Base-by-base conservation (phyloP, 2,888 invertebrate species). In the Trichopoda pennipes region DNA sequence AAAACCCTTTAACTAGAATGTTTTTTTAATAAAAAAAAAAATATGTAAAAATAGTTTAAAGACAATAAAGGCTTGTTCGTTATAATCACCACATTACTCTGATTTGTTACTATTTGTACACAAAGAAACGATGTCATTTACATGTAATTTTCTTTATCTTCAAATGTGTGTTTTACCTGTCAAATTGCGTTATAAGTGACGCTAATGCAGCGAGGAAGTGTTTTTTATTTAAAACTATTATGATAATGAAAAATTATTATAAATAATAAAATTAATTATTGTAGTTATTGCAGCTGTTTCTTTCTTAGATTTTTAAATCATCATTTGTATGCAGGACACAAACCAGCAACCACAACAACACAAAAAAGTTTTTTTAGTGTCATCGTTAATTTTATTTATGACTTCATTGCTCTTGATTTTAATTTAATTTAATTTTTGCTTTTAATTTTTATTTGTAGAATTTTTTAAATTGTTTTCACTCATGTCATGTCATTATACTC, bases 381-480 rank as follows among this genome's bases (percentile, higher is more conserved):
- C 55, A 73, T 73, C 53, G 44, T 74, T 56, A 49, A 64, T 64
- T 74, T 74, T 63, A 73, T 74, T 74, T 63, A 73, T 63, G 73
- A 73, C 63, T 73, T 64, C 47, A 74, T 56, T 64, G 74, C 63
- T 64, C 64, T 64, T 64, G 56, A 47, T 64, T 42, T 55, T 32
- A 63, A 32, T 74, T 63, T 28, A 3, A 47, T 38, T 68, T 68
- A 14, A 55, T 14, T 28, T 61, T 72, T 72, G n/a, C n/a, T n/a
- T n/a, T n/a, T n/a, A n/a, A n/a, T n/a, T n/a, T n/a, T n/a, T n/a
- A n/a, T n/a, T n/a, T n/a, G n/a, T 38, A 60, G 38, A 72, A 61
- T 51, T 51, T 72, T 49, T 51, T 42, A 56, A 61, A 61, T 61
- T 61, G 21, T 38, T 61, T 35, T 0, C 47, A 17, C 16, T 44